Evolutionary conservation across 2,888 invertebrate species (phyloP).

Genomic region (Asteroscopus sphinx): DNA sequence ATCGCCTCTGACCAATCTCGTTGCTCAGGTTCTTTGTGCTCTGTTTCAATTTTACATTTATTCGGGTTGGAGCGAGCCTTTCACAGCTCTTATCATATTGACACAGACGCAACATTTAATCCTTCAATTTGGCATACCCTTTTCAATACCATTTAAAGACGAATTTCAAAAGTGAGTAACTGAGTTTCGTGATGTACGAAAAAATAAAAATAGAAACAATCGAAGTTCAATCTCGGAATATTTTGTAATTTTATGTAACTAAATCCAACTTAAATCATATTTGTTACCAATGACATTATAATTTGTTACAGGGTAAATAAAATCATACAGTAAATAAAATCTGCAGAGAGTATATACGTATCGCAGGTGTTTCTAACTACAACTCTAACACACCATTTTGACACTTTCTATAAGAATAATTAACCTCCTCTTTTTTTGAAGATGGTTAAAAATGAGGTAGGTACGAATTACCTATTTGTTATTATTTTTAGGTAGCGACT

Average conservation of each 20-base stretch:
- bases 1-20: slow-evolving; percentile 77
- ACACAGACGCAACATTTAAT: slow-evolving; percentile 81
- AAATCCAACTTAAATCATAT: too few relatives aligned
- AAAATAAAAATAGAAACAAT: slow-evolving; percentile 1
- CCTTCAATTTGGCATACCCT: slow-evolving; percentile 77
- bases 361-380: too few relatives aligned
- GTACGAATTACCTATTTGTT: too few relatives aligned
- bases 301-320: too few relatives aligned
- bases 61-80: slow-evolving; percentile 65
- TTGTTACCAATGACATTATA: too few relatives aligned
- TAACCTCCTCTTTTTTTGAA: too few relatives aligned
- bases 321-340: too few relatives aligned
- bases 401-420: too few relatives aligned
- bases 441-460: too few relatives aligned
- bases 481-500: too few relatives aligned
- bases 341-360: too few relatives aligned
- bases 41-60: slow-evolving; percentile 81
- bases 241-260: slow-evolving; percentile 11
- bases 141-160: slow-evolving; percentile 70
- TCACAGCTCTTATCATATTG: slow-evolving; percentile 85
- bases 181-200: slow-evolving; percentile 28
- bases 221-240: background rate
- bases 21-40: slow-evolving; percentile 71
- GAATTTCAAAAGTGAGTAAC: slow-evolving; percentile 52
- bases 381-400: too few relatives aligned